Conservation (phyloP, 2,797 vertebrate species). For the Mico argentatus region DNA sequence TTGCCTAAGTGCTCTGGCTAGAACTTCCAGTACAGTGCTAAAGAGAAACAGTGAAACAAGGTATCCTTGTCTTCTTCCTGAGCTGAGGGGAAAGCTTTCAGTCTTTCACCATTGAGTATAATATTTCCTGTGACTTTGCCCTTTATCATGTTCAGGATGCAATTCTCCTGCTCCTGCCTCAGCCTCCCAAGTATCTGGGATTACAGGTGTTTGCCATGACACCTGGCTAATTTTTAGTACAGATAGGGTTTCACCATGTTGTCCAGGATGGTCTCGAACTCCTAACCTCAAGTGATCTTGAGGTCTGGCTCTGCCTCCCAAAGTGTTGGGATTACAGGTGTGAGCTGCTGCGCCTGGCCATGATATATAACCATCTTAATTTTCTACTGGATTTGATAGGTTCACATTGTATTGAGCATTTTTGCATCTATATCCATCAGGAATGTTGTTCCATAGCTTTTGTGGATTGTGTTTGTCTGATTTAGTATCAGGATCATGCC, state of each 20-base stretch:
- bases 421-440: neutral
- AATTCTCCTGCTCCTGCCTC: no score
- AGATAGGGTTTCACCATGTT: no score
- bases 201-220: no score
- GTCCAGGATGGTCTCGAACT: no score
- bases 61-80: neutral
- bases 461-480: neutral
- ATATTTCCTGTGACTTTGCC: neutral
- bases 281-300: no score
- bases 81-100: neutral
- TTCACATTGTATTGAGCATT: neutral
- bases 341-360: accelerated
- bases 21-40: neutral
- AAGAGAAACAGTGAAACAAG: neutral
- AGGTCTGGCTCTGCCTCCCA: no score
- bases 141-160: neutral
- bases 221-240: no score
- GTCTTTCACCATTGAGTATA: neutral
- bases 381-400: neutral
- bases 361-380: neutral
- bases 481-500: neutral
- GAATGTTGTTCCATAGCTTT: neutral
- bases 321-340: no score
- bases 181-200: no score
- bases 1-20: neutral